Base-by-base conservation (phyloP, 2,888 invertebrate genomes). In the Heteropelma amictum region DNA sequence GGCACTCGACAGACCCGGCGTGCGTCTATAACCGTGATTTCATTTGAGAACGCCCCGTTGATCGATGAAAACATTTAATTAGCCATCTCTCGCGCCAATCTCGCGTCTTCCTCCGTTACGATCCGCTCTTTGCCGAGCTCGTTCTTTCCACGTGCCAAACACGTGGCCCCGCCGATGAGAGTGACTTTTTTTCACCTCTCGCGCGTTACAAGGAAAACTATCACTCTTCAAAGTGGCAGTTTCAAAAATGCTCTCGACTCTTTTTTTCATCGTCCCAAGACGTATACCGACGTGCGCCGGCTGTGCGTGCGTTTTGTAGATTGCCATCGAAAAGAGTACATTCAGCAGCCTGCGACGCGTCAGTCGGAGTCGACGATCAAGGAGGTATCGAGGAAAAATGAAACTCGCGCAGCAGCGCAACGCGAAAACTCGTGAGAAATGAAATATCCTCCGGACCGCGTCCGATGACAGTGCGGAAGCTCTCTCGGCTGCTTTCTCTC, bases 21-120 rank as follows among this genome's bases (percentile, higher is more conserved):
- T 49, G 60, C 70, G 58, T 63, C n/a, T n/a, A n/a, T n/a, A n/a
- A n/a, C 23, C 58, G 49, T 56, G 67, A 75, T 71, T 69, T 76
- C 56, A 53, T 76, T 64, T 51, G 28, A n/a, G 49, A 33, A 71
- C 38, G 40, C 53, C 45, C 69, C 65, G 74, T 79, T 72, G 73
- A 70, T 51, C 71, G 65, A 28, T 75, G 75, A 80, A 79, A 60
- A 80, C n/a, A 79, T 79, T 77, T 78, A 78, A 80, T 80, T 80
- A 72, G 60, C 63, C 38, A 49, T 58, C 28, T 30, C 54, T 63
- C 40, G 53, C 47, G 30, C 53, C n/a, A n/a, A n/a, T n/a, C n/a
- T n/a, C n/a, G n/a, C n/a, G n/a, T n/a, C n/a, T n/a, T n/a, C n/a
- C n/a, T n/a, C n/a, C n/a, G n/a, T n/a, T n/a, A n/a, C n/a, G n/a